Conservation (phyloP, 2,888 invertebrate genomes). For the Smittia aterrima region DNA sequence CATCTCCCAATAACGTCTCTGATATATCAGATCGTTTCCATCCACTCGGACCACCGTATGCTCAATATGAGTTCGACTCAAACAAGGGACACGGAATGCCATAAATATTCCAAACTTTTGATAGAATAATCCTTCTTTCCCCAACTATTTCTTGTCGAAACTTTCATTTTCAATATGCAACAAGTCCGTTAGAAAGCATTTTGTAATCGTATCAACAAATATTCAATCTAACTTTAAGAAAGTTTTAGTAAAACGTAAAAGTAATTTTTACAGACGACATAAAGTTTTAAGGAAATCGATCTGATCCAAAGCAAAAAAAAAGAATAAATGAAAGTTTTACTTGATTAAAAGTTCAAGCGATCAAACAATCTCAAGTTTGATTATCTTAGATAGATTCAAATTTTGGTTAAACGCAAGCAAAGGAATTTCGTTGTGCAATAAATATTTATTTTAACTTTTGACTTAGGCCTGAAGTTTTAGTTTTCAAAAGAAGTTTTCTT, state of each 20-base stretch:
- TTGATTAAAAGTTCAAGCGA: too few relatives aligned
- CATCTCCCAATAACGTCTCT: constrained; percentile 37
- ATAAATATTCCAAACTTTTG: constrained; percentile 6
- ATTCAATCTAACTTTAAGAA: not conserved
- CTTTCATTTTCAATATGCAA: constrained; percentile 15
- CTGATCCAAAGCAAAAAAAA: too few relatives aligned
- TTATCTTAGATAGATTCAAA: too few relatives aligned
- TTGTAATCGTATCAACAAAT: not conserved
- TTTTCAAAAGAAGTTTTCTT: too few relatives aligned
- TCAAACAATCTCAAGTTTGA: too few relatives aligned
- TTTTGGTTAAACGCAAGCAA: too few relatives aligned
- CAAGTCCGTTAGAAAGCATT: constrained; percentile 23
- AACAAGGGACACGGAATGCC: constrained; percentile 36
- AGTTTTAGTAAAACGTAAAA: not conserved
- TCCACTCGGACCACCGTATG: constrained; percentile 42
- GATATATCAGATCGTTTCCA: constrained; percentile 42
- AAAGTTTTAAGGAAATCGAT: too few relatives aligned
- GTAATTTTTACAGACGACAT: not conserved
- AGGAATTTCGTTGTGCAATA: too few relatives aligned
- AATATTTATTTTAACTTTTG: too few relatives aligned
- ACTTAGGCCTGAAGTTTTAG: too few relatives aligned
- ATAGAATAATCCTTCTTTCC: not conserved
- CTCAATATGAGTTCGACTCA: constrained; percentile 42
- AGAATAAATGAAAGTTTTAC: too few relatives aligned
- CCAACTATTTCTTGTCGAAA: not conserved